Conservation (phyloP, 1,140 invertebrate genomes). For the Luehdorfia chinensis region DNA sequence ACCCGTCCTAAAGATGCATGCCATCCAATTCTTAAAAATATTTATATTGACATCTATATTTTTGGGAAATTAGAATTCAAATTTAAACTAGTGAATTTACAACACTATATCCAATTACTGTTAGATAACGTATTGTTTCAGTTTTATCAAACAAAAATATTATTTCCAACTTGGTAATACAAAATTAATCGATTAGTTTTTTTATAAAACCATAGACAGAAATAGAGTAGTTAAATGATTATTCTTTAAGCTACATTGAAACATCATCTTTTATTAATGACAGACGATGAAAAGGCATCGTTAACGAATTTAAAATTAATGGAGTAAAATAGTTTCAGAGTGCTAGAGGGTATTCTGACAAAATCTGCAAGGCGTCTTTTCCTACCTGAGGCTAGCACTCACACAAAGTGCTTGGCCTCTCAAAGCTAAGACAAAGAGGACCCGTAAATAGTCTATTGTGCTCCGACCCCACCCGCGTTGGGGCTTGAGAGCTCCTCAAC, state of each 20-base stretch:
- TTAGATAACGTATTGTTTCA: no score
- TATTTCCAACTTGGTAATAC: no score
- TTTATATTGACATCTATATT: no score
- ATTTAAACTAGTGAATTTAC: no score
- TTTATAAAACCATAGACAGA: no score
- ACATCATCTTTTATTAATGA: background rate
- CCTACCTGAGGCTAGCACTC: constrained; percentile 27
- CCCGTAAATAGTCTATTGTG: constrained; percentile 58
- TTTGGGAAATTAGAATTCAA: no score
- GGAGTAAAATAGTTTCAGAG: constrained; percentile 4
- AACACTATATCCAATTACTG: no score
- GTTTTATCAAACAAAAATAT: no score
- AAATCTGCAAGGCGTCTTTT: constrained; percentile 10
- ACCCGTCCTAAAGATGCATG: no score
- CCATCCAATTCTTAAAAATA: no score
- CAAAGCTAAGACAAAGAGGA: constrained; percentile 47
- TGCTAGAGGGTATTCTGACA: background rate
- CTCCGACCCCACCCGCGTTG: constrained; percentile 31
- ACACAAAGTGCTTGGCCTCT: constrained; percentile 42
- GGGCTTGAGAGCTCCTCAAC: constrained; percentile 31
- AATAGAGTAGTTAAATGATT: no score
- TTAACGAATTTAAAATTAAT: background rate
- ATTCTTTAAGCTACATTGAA: background rate
- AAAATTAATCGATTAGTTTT: no score
- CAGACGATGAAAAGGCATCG: background rate